Evolutionary conservation across 2,888 invertebrate genomes (phyloP).

Genomic region (Tenthredo livida): DNA sequence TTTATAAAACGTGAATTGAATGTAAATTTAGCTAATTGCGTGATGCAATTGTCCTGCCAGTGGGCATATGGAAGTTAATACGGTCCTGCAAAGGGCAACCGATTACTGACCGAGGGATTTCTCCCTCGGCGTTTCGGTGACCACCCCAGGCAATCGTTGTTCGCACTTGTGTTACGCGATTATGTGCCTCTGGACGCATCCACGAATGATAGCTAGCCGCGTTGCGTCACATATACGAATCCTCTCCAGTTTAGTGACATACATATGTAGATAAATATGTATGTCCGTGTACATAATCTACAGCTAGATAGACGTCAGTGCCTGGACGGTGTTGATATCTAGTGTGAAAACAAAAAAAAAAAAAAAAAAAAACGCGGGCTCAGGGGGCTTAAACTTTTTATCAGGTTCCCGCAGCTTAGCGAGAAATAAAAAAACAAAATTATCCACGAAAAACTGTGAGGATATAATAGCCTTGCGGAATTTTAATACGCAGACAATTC

Average conservation of each 20-base stretch:
- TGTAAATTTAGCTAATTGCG: background rate
- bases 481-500: background rate
- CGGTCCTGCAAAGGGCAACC: conserved; percentile 19
- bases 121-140: conserved; percentile 12
- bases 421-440: background rate
- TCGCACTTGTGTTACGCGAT: conserved; percentile 33
- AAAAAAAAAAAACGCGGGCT: conserved; percentile 23
- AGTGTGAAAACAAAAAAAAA: background rate
- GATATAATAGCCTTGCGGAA: background rate
- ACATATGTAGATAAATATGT: background rate
- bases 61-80: conserved; percentile 18
- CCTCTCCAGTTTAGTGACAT: background rate
- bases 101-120: background rate
- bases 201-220: conserved; percentile 4
- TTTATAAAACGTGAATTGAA: conserved; percentile 18
- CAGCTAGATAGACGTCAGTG: background rate
- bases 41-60: conserved; percentile 32
- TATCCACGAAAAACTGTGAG: conserved; percentile 1
- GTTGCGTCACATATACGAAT: conserved; percentile 2
- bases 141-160: conserved; percentile 28
- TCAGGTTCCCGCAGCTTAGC: conserved; percentile 32
- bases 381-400: conserved; percentile 45
- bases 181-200: background rate
- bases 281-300: background rate
- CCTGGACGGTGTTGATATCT: conserved; percentile 36